phyloP scores from a whole-genome alignment of 2,113 vertebrate genomes.

The Gorsachius goisagi region DNA sequence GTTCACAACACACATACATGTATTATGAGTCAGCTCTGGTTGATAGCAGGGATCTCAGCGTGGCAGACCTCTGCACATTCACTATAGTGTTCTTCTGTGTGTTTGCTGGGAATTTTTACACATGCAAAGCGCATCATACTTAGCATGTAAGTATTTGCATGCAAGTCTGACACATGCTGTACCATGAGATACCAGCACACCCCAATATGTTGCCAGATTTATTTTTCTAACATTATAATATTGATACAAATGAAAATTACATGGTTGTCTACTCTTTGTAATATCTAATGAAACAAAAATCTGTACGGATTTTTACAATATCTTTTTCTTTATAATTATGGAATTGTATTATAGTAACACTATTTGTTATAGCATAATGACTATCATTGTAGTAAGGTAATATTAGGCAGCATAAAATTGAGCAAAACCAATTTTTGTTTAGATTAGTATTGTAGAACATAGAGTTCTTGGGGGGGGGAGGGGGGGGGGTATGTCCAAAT shows the following conservation, averaged over 20 bases:
- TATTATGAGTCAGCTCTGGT: background rate
- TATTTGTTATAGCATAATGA: background rate
- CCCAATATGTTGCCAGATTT: background rate
- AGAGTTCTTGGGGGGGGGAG: background rate
- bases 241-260: background rate
- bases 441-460: background rate
- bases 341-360: background rate
- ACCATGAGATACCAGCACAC: background rate
- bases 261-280: background rate
- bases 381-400: background rate
- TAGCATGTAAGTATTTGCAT: background rate
- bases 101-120: background rate
- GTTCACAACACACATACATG: rapidly evolving
- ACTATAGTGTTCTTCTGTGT: background rate
- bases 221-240: background rate
- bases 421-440: background rate
- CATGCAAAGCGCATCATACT: background rate
- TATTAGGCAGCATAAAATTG: background rate
- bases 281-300: background rate
- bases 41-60: background rate
- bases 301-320: background rate
- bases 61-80: background rate
- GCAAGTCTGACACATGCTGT: background rate
- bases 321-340: background rate
- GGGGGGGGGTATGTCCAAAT: background rate